Evolutionary conservation across 2,888 invertebrate genomes (phyloP).

Genomic region (Drosophila kokeensis): DNA sequence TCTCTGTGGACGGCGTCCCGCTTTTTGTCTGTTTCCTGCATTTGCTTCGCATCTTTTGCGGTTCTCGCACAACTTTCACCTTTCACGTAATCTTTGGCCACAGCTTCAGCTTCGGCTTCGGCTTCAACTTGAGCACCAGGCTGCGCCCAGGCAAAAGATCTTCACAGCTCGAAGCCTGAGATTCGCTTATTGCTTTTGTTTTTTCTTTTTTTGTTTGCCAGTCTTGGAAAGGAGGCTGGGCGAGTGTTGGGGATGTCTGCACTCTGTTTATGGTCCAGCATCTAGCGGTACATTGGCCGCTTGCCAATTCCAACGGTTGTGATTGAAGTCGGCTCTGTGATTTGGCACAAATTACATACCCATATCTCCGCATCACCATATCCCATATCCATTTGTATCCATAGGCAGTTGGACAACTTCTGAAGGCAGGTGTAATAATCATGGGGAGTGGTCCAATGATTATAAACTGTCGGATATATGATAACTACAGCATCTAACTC

Average conservation of each 20-base stretch:
- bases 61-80: slow-evolving; percentile 84
- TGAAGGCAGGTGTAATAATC: slow-evolving; percentile 4
- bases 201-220: slow-evolving; percentile 46
- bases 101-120: slow-evolving; percentile 23
- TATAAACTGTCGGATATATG: background rate
- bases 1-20: background rate
- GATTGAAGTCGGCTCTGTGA: slow-evolving; percentile 47
- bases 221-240: background rate
- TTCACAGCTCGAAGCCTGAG: slow-evolving; percentile 22
- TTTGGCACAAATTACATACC: slow-evolving; percentile 46
- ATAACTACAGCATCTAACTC: background rate
- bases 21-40: slow-evolving; percentile 51
- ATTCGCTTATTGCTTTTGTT: slow-evolving; percentile 67
- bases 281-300: slow-evolving; percentile 74
- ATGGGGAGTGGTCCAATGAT: background rate
- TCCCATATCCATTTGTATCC: slow-evolving; percentile 5
- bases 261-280: slow-evolving; percentile 68
- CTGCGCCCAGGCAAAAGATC: slow-evolving; percentile 21
- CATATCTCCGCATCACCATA: background rate
- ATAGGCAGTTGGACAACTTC: background rate
- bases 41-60: slow-evolving; percentile 57
- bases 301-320: slow-evolving; percentile 46
- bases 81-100: slow-evolving; percentile 84
- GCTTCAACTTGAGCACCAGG: slow-evolving; percentile 24
- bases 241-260: slow-evolving; percentile 22